A percentile compares a stretch with the other conserved stretches of the same genome.
Conservation (phyloP, 2,797 vertebrate species). For the Periophthalmus magnuspinnatus region DNA sequence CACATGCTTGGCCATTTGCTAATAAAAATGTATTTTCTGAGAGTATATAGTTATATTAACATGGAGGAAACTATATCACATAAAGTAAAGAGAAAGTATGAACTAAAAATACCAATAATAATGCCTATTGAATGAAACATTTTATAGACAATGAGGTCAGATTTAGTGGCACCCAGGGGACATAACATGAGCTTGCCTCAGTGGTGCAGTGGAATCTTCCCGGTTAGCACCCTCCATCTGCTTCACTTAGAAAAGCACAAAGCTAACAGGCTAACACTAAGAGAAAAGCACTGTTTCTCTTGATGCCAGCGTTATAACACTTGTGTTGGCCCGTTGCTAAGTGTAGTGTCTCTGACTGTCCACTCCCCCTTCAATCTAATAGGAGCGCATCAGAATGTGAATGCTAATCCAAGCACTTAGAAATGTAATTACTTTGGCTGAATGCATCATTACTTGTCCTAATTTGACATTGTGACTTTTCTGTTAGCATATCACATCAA, state of each 20-base stretch:
- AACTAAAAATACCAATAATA: background rate
- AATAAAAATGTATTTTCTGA: background rate
- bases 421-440: background rate
- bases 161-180: background rate
- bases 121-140: background rate
- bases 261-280: slow-evolving; percentile 29
- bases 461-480: background rate
- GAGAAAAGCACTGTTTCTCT: slow-evolving; percentile 35
- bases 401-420: slow-evolving; percentile 8
- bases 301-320: slow-evolving; percentile 34
- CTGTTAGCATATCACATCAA: background rate
- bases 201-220: slow-evolving; percentile 52
- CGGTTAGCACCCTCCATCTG: slow-evolving; percentile 55
- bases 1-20: background rate
- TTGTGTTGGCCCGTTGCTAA: slow-evolving; percentile 39
- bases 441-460: background rate
- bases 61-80: background rate
- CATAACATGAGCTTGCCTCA: slow-evolving; percentile 11
- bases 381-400: slow-evolving; percentile 73
- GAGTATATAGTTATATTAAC: background rate
- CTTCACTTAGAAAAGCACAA: slow-evolving; percentile 37
- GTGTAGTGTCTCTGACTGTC: slow-evolving; percentile 45
- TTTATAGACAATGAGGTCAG: background rate
- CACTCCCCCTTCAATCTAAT: slow-evolving; percentile 40
- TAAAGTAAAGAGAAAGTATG: background rate